Conservation (phyloP, 2,797 vertebrate species). For the Capromys pilorides region DNA sequence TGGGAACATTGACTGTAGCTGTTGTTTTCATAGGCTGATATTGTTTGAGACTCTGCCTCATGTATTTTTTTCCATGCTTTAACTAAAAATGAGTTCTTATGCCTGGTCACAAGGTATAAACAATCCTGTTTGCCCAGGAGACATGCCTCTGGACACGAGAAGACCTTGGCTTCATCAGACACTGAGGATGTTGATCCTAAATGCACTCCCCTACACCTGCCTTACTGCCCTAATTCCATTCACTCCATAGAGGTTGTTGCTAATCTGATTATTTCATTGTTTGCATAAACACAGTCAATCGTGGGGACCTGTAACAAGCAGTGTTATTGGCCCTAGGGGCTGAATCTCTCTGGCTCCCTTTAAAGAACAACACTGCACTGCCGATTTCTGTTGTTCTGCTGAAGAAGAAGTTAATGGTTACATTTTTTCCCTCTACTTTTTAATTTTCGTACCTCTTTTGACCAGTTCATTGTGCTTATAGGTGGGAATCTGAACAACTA, state of each 20-base stretch:
- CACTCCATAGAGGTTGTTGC: background rate
- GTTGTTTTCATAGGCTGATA: constrained; percentile 59
- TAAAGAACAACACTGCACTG: background rate
- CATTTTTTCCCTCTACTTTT: no score
- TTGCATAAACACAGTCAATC: constrained; percentile 14
- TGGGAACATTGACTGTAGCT: constrained; percentile 72
- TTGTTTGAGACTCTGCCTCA: constrained; percentile 43
- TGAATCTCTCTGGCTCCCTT: background rate
- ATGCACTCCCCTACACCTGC: background rate
- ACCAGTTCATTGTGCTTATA: no score
- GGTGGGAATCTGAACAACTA: no score
- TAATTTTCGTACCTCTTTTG: no score
- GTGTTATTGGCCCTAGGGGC: background rate
- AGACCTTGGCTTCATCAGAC: background rate
- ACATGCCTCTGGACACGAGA: background rate
- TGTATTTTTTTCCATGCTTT: constrained; percentile 43
- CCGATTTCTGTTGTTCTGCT: no score
- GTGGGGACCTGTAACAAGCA: background rate
- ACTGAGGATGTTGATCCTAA: background rate
- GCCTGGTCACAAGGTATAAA: constrained; percentile 22
- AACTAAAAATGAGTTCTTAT: constrained; percentile 44
- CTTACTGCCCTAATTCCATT: background rate
- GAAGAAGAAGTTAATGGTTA: no score
- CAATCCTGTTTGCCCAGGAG: constrained; percentile 38
- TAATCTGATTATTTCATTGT: background rate